Conservation (phyloP, 2,113 vertebrate genomes). For the Paedocypris sp. region DNA sequence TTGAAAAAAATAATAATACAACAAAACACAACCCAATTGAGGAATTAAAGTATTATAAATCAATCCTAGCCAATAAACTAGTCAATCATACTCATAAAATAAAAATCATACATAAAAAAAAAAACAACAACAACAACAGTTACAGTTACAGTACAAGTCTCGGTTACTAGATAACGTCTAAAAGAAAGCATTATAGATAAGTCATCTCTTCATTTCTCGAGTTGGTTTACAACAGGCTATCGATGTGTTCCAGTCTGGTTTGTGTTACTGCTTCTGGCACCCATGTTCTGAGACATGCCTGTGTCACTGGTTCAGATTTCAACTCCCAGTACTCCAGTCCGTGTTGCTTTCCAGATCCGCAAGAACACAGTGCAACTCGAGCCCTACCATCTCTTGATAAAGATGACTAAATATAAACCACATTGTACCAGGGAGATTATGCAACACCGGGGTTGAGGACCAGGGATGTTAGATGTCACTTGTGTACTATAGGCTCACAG, state of each 20-base stretch:
- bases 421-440: slow-evolving; percentile 2
- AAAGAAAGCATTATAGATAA: too few species aligned
- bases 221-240: too few species aligned
- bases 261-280: slow-evolving; percentile 1
- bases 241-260: slow-evolving; percentile 7
- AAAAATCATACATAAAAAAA: too few species aligned
- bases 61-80: too few species aligned
- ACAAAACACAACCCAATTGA: too few species aligned
- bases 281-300: neutral
- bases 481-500: slow-evolving; percentile 23
- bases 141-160: too few species aligned
- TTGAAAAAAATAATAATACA: too few species aligned
- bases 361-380: neutral
- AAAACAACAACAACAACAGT: too few species aligned
- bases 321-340: neutral
- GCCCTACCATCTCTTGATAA: slow-evolving; percentile 3
- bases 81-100: too few species aligned
- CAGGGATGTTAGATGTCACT: neutral
- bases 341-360: neutral
- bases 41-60: too few species aligned
- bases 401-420: slow-evolving; percentile 23
- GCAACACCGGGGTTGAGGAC: neutral
- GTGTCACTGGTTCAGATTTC: slow-evolving; percentile 26
- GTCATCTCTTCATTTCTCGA: too few species aligned
- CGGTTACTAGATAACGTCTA: too few species aligned